Evolutionary conservation across 2,797 vertebrate genomes (phyloP).

Genomic region (Adrianichthys oophorus): DNA sequence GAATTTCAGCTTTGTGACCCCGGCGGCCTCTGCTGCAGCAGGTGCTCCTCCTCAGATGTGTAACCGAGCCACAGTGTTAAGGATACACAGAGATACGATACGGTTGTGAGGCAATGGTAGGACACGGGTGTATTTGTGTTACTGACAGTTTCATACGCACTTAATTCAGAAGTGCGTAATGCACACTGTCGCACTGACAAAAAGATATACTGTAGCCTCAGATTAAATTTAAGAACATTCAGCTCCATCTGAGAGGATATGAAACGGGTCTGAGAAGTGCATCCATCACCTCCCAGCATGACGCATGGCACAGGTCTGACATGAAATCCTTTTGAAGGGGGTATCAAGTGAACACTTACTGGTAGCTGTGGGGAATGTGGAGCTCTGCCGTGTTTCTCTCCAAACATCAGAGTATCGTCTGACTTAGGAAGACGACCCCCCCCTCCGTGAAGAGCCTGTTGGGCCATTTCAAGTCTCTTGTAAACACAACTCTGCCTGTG

Average conservation of each 20-base stretch:
- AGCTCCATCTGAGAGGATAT: conserved; percentile 7
- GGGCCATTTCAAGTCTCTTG: conserved; percentile 33
- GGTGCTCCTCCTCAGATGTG: conserved; percentile 46
- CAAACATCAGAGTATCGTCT: conserved; percentile 51
- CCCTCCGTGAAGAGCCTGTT: conserved; percentile 27
- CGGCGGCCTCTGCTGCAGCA: conserved; percentile 40
- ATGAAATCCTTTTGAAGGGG: conserved; percentile 44
- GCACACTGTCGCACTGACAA: conserved; percentile 20
- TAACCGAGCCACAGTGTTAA: conserved; percentile 39
- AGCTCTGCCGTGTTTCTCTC: conserved; percentile 44
- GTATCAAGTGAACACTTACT: conserved; percentile 62
- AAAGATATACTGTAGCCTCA: conserved; percentile 13
- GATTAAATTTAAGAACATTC: conserved; percentile 18
- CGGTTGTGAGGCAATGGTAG: conserved; percentile 42
- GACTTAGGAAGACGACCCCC: conserved; percentile 17
- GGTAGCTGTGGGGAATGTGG: conserved; percentile 63
- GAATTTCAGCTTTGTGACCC: conserved; percentile 45
- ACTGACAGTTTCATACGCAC: conserved; percentile 41
- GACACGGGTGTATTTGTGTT: conserved; percentile 36
- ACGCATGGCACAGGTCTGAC: conserved; percentile 55
- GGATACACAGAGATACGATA: conserved; percentile 50
- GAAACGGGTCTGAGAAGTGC: conserved; percentile 25
- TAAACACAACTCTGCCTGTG: conserved; percentile 45
- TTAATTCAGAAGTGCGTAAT: conserved; percentile 27
- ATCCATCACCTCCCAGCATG: conserved; percentile 60